A percentile compares a stretch with the other conserved stretches of the same genome.
phyloP scores from a whole-genome alignment of 1,140 invertebrate genomes.

The Cydia amplana region DNA sequence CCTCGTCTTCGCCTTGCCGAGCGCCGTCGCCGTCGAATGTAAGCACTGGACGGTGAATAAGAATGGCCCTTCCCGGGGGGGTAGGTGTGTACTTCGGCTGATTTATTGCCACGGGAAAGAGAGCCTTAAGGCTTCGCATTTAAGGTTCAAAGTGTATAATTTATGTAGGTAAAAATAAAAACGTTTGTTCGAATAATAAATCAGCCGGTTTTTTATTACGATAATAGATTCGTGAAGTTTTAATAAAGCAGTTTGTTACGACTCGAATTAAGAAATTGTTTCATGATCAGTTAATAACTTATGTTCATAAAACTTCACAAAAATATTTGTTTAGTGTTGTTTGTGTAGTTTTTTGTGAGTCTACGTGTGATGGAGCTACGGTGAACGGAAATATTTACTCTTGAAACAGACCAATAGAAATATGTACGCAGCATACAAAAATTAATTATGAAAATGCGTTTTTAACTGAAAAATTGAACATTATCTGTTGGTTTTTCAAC shows the following conservation, averaged over 20 bases:
- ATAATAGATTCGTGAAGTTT: background rate
- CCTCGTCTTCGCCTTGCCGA: constrained; percentile 96
- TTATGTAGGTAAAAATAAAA: too few species aligned
- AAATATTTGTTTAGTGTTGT: background rate
- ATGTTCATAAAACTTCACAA: background rate
- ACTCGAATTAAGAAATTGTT: too few species aligned
- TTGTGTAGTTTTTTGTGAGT: background rate
- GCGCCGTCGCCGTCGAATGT: constrained; percentile 94
- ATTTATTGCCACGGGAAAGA: constrained; percentile 33
- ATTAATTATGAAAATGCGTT: background rate
- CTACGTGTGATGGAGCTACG: constrained; percentile 3
- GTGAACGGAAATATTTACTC: constrained; percentile 15
- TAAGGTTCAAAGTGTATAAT: background rate
- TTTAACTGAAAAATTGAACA: too few species aligned
- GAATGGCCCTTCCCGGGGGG: constrained; percentile 75
- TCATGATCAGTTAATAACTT: background rate
- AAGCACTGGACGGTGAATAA: constrained; percentile 98
- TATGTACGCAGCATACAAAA: background rate
- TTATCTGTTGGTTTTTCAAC: too few species aligned
- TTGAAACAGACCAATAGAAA: background rate
- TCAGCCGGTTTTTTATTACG: background rate
- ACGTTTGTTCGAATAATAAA: background rate
- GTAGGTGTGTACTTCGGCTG: constrained; percentile 44
- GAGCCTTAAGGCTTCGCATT: background rate
- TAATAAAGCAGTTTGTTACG: background rate